Evolutionary conservation across 2,113 vertebrate species (phyloP).

Genomic region (Rattus rattus): DNA sequence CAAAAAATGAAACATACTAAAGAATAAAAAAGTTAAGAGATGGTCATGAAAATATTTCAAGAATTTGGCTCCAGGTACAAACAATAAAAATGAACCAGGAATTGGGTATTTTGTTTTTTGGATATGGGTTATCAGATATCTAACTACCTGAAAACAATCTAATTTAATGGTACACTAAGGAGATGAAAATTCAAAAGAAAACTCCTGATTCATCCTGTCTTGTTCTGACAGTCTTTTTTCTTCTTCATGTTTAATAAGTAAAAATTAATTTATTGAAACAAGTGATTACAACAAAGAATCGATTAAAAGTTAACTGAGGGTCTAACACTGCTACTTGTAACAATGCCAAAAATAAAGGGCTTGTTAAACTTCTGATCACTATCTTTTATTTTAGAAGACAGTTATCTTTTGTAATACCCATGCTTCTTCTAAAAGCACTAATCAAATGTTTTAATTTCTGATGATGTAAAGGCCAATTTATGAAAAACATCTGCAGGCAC

Average conservation of each 20-base stretch:
- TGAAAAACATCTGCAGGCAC: not conserved
- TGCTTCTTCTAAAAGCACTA: conserved; percentile 37
- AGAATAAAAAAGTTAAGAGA: not conserved
- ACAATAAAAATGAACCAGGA: not conserved
- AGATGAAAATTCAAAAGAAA: conserved; percentile 35
- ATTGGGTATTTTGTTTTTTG: not conserved
- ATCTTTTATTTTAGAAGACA: conserved; percentile 34
- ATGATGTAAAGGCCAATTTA: conserved; percentile 23
- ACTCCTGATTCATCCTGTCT: not conserved
- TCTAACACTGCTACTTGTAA: not conserved
- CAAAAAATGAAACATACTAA: conserved; percentile 9
- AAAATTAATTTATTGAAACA: conserved; percentile 37
- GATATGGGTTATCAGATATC: conserved; percentile 14
- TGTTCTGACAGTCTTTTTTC: not conserved
- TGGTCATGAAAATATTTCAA: not conserved
- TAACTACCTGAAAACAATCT: not conserved
- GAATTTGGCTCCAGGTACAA: conserved; percentile 12
- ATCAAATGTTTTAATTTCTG: conserved; percentile 42
- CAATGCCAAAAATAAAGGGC: not conserved
- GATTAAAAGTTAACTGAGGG: not conserved
- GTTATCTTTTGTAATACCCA: not conserved
- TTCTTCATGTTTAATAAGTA: not conserved
- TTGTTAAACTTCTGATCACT: conserved; percentile 5
- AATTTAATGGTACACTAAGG: not conserved
- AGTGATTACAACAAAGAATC: conserved; percentile 21